phyloP scores from a whole-genome alignment of 2,888 invertebrate species.

The Dynastes maya region DNA sequence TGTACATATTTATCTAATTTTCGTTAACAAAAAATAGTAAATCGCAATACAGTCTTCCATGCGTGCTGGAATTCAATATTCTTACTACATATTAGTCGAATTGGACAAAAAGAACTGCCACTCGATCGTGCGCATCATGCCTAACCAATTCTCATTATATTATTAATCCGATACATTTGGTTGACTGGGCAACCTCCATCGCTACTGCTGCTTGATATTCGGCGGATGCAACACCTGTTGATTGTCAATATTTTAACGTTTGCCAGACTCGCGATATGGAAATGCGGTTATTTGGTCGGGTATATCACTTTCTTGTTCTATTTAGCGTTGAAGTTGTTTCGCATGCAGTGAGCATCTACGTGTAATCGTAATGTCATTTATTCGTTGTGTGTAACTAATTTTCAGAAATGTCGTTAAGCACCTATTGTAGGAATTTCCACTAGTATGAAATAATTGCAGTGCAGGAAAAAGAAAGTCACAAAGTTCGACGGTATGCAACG shows the following conservation, averaged over 20 bases:
- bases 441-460: too few relatives aligned
- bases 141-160: conserved; percentile 47
- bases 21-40: neutral
- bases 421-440: too few relatives aligned
- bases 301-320: conserved; percentile 59
- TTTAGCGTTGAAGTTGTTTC: conserved; percentile 30
- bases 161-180: conserved; percentile 52
- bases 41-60: conserved; percentile 9
- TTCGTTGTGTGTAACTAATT: neutral
- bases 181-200: conserved; percentile 43
- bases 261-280: conserved; percentile 65
- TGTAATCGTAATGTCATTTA: neutral
- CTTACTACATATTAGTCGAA: neutral
- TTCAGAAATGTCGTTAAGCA: neutral
- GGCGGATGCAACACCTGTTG: conserved; percentile 65
- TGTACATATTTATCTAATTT: neutral
- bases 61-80: conserved; percentile 26
- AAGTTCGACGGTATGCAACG: too few relatives aligned
- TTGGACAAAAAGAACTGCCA: conserved; percentile 27
- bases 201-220: conserved; percentile 60
- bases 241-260: conserved; percentile 67
- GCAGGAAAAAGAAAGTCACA: too few relatives aligned
- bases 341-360: neutral
- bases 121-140: conserved; percentile 28
- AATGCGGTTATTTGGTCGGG: conserved; percentile 65